Percentiles rank a stretch among this genome's conserved stretches.
Conservation (phyloP, 2,113 vertebrate species). For the Formicarius rufipectus region DNA sequence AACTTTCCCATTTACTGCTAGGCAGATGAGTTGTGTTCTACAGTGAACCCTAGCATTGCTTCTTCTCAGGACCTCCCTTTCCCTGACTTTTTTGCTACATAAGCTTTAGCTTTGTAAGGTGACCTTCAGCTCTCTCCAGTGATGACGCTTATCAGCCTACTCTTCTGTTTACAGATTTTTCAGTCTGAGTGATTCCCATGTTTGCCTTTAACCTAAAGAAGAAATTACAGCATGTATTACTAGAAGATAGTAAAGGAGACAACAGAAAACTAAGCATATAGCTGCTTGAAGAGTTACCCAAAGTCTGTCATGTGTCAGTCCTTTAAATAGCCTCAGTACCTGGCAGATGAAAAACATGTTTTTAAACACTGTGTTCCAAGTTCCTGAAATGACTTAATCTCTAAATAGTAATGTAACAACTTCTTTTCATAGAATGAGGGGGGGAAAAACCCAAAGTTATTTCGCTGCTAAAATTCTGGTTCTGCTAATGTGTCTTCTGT, state of each 20-base stretch:
- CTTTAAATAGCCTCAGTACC: conserved; percentile 31
- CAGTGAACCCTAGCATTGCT: neutral
- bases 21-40: neutral
- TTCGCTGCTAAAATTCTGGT: neutral
- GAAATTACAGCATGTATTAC: neutral
- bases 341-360: conserved; percentile 14
- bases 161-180: neutral
- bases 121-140: neutral
- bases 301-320: neutral
- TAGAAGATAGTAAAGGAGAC: neutral
- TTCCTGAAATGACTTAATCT: neutral
- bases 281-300: neutral
- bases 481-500: neutral
- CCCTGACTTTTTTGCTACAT: neutral
- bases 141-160: neutral
- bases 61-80: neutral
- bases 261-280: neutral
- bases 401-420: neutral
- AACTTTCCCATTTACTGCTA: neutral
- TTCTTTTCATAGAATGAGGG: neutral
- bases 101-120: neutral
- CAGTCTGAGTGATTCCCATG: neutral
- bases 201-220: neutral
- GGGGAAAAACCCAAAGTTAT: neutral
- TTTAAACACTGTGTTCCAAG: conserved; percentile 24